Base-by-base conservation (phyloP, 2,797 vertebrate genomes). In the Sebastes vulpes region DNA sequence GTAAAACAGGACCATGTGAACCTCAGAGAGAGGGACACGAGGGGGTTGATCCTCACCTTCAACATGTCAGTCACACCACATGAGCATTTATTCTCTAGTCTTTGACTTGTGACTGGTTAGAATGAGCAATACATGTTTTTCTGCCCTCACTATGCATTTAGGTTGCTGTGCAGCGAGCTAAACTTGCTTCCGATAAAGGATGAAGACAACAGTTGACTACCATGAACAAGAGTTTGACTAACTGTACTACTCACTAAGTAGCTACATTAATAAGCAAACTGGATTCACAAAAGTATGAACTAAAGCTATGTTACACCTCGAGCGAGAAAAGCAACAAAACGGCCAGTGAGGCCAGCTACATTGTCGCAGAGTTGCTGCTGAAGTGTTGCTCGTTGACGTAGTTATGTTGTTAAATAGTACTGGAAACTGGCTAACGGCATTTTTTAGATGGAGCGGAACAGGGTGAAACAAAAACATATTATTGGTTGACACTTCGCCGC, bases 1-100 rank as follows among this genome's bases (percentile, higher is more conserved):
- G 84, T 85, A 91, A 95, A 94, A 80, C 14, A 71, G 61, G 75
- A 88, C 75, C 87, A 78, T 78, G 82, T 90, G 90, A 91, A 63
- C 56, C 60, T 77, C 38, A 46, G 32, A 35, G 64, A 75, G 52
- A 32, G 4, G 11, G 46, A 61, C 38, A 58, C 69, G 16, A 68
- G 26, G 38, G 20, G 72, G 50, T 4, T 59, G 46, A 61, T 74
- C 35, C 29, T 68, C 29, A 58, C 64, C 11, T 64, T 72, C n/a
- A 74, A 25, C 38, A 20, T 48, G 50, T 67, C 58, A 73, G 31
- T 16, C 28, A 56, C 52, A 72, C 11, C 67, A 57, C 28, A 60
- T 21, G 29, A 20, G 23, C 28, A 54, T 57, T 35, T 12, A 23
- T 56, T 56, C 20, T 57, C 25, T 48, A 5, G 14, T 54, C 64